Evolutionary conservation across 2,797 vertebrate species (phyloP).

Genomic region (Neomorphus geoffroyi): DNA sequence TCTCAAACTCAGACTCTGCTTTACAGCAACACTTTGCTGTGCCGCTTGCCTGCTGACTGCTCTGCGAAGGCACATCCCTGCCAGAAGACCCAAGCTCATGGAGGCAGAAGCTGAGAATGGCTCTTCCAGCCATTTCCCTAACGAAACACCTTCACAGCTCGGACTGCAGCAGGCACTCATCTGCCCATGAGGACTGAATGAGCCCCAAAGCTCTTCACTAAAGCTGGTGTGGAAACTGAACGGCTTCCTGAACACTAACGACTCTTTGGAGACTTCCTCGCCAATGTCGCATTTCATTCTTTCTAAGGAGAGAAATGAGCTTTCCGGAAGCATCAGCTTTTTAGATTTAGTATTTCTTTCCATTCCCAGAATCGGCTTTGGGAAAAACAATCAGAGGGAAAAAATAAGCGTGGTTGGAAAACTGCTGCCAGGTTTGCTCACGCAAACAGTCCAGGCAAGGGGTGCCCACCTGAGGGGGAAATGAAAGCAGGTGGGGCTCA

Average conservation of each 20-base stretch:
- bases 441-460: background rate
- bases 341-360: constrained; percentile 49
- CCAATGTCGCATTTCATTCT: constrained; percentile 39
- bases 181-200: background rate
- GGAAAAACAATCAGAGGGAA: constrained; percentile 19
- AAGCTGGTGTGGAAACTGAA: background rate
- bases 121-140: background rate
- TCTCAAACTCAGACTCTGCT: background rate
- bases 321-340: constrained; percentile 46
- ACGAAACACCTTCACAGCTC: background rate
- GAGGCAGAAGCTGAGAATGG: background rate
- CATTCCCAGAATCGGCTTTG: background rate
- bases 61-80: background rate
- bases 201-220: background rate
- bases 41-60: background rate
- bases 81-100: background rate
- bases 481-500: background rate
- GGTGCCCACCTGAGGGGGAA: background rate
- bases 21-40: background rate
- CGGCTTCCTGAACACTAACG: constrained; percentile 32
- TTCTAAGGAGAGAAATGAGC: constrained; percentile 14
- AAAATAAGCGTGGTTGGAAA: background rate
- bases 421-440: background rate
- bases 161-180: accelerated
- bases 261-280: constrained; percentile 50